These are phyloP conservation scores for Drosophila aff. DNA, from an alignment of 1,140 invertebrate species.

Conservation along the genomic window DNA sequence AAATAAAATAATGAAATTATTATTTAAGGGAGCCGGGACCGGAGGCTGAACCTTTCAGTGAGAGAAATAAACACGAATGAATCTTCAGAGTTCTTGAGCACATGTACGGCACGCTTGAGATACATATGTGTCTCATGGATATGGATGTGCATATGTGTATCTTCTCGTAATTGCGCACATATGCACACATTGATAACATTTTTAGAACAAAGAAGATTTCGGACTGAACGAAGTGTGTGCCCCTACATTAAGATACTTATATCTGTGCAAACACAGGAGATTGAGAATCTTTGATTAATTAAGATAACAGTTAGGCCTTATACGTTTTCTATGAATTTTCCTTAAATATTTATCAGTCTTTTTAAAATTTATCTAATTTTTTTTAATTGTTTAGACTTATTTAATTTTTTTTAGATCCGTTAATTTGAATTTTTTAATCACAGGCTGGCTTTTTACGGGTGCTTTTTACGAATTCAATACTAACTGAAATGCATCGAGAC, in stretches of 20 bases:
- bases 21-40: neutral
- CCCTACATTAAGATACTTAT: slow-evolving; percentile 13
- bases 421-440: neutral
- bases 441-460: too few relatives aligned
- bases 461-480: neutral
- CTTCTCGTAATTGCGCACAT: slow-evolving; percentile 17
- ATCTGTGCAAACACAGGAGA: slow-evolving; percentile 12
- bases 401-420: neutral
- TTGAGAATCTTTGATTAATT: neutral
- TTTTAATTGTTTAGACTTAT: neutral
- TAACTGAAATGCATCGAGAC: neutral
- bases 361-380: too few relatives aligned
- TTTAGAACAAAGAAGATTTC: slow-evolving; percentile 21
- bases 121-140: slow-evolving; percentile 10
- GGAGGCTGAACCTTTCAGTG: slow-evolving; percentile 15
- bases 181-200: slow-evolving; percentile 19
- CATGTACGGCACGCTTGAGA: slow-evolving; percentile 17
- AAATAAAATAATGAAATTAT: neutral
- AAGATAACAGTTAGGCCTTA: neutral
- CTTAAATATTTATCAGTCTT: too few relatives aligned
- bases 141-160: slow-evolving; percentile 9
- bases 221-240: slow-evolving; percentile 15
- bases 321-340: too few relatives aligned
- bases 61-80: slow-evolving; percentile 19
- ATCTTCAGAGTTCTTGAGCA: slow-evolving; percentile 16